Percentiles rank a stretch among this genome's conserved stretches.
phyloP scores from a whole-genome alignment of 2,888 invertebrate species.

The Glaucopsyche alexis region DNA sequence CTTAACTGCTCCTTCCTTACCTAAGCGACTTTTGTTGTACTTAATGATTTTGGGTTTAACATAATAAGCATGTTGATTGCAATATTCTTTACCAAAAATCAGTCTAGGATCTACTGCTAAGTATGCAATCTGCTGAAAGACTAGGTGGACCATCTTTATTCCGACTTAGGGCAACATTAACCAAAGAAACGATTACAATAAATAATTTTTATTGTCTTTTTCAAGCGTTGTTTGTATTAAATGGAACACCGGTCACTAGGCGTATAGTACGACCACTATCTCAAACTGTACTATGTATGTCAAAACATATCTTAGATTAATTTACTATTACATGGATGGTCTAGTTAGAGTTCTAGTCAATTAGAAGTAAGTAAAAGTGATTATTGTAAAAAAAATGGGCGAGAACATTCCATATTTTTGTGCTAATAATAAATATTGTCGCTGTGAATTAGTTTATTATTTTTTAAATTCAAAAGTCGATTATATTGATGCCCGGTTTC shows the following conservation, averaged over 20 bases:
- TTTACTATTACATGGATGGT: conserved; percentile 32
- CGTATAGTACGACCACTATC: not conserved
- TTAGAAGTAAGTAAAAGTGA: conserved; percentile 48
- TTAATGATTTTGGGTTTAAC: not conserved
- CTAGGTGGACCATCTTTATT: not conserved
- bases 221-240: too few species aligned
- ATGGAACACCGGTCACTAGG: not conserved
- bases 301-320: conserved; percentile 24
- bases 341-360: conserved; percentile 53
- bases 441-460: conserved; percentile 31
- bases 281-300: not conserved
- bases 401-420: conserved; percentile 59
- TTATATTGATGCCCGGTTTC: not conserved
- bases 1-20: not conserved
- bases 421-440: conserved; percentile 44
- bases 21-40: not conserved
- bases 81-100: too few species aligned
- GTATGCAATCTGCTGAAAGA: not conserved
- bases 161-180: not conserved
- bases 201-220: too few species aligned
- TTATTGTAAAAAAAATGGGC: conserved; percentile 25
- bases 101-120: too few species aligned
- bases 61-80: too few species aligned
- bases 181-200: too few species aligned
- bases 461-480: not conserved